These are phyloP conservation scores for Hydrophis major DNA, from an alignment of 2,797 vertebrate genomes.

Conservation along the genomic window DNA sequence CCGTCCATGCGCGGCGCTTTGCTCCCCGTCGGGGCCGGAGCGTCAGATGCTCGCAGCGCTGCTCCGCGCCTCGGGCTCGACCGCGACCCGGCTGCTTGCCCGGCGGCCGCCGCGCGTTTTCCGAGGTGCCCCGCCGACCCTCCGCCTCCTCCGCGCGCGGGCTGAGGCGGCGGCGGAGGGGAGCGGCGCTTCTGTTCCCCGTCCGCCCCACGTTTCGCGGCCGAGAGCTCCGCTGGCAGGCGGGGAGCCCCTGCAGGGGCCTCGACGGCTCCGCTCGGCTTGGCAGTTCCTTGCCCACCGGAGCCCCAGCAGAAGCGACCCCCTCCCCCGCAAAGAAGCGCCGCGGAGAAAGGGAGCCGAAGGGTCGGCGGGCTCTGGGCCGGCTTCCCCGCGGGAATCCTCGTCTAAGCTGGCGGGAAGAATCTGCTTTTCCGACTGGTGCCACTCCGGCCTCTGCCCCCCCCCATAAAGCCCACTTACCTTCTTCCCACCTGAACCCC, in stretches of 20 bases:
- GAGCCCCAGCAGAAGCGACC: not conserved
- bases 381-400: not conserved
- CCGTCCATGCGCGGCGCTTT: not conserved
- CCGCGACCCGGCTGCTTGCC: not conserved
- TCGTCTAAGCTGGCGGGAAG: not conserved
- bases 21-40: not conserved
- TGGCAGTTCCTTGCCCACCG: not conserved
- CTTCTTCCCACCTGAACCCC: not conserved
- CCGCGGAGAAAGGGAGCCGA: not conserved
- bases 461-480: not conserved
- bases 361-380: not conserved
- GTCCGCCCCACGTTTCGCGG: not conserved
- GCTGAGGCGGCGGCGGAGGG: not conserved
- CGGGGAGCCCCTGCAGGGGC: not conserved
- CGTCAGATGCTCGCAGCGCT: not conserved
- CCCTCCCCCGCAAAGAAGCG: not conserved
- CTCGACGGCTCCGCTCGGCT: not conserved
- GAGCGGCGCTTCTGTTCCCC: not conserved
- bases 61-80: not conserved
- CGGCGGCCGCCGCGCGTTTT: not conserved
- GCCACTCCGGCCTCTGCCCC: not conserved
- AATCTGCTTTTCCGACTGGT: not conserved
- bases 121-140: not conserved
- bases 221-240: rapidly evolving
- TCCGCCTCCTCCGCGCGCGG: too few species aligned